These are phyloP conservation scores for Scyliorhinus canicula DNA, from an alignment of 2,797 vertebrate species.

Conservation along the genomic window DNA sequence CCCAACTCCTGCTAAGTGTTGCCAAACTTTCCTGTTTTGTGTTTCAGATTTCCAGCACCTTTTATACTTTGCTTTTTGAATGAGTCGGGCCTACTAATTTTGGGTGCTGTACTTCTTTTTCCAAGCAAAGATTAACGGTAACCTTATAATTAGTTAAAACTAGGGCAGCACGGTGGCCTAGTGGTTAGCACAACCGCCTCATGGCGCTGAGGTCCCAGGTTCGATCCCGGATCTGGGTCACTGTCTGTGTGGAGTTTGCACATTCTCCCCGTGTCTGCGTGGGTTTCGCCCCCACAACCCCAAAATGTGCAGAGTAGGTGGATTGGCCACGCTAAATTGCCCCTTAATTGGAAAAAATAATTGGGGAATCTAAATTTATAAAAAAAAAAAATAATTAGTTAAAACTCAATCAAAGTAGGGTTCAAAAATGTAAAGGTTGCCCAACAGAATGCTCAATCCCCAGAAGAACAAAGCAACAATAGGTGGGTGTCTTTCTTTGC, in stretches of 20 bases:
- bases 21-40: neutral
- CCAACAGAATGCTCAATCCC: neutral
- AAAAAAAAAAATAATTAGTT: neutral
- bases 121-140: neutral
- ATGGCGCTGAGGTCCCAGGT: too few relatives aligned
- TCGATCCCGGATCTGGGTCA: too few relatives aligned
- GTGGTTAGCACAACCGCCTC: too few relatives aligned
- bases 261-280: too few relatives aligned
- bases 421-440: neutral
- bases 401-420: neutral
- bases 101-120: neutral
- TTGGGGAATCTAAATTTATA: too few relatives aligned
- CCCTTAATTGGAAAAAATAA: too few relatives aligned
- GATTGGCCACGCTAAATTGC: too few relatives aligned
- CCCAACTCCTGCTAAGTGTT: neutral
- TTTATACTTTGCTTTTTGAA: neutral
- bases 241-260: too few relatives aligned
- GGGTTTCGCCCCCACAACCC: too few relatives aligned
- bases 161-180: too few relatives aligned
- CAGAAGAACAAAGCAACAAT: neutral
- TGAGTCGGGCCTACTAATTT: neutral
- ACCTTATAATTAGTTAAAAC: neutral
- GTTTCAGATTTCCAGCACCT: neutral
- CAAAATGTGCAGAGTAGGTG: too few relatives aligned
- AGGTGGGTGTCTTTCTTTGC: neutral